phyloP scores from a whole-genome alignment of 53 echinoderm and acorn worm genomes.

The Crossaster papposus region DNA sequence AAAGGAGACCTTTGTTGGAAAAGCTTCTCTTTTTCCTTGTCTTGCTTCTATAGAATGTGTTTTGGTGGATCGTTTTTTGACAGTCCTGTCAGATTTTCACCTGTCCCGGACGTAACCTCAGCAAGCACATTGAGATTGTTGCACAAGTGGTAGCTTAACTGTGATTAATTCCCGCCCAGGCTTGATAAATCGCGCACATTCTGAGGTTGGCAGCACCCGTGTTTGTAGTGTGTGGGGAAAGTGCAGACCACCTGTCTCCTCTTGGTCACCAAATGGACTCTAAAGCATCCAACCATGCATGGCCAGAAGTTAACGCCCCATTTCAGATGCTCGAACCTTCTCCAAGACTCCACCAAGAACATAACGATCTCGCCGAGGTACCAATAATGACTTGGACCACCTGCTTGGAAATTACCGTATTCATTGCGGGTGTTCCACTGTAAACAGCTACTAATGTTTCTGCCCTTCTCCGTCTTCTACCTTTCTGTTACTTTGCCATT shows the following conservation, averaged over 20 bases:
- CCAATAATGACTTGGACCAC: constrained; percentile 24
- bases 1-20: too few relatives aligned
- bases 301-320: background rate
- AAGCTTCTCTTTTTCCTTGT: too few relatives aligned
- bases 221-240: background rate
- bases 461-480: background rate
- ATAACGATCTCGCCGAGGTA: constrained; percentile 28
- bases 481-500: background rate
- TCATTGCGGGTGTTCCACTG: constrained; percentile 27
- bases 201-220: background rate
- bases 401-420: constrained; percentile 32
- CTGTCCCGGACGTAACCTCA: background rate
- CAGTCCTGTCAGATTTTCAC: background rate
- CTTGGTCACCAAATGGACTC: background rate
- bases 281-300: background rate
- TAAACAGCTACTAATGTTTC: constrained; percentile 32
- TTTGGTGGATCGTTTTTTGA: too few relatives aligned
- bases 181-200: background rate
- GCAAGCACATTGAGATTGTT: background rate
- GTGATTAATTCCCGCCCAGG: background rate
- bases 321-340: background rate
- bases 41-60: too few relatives aligned
- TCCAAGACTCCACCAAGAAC: background rate
- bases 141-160: background rate
- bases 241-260: constrained; percentile 9